Conservation (phyloP, 2,888 invertebrate genomes). For the Lissocephala sabroskyi region DNA sequence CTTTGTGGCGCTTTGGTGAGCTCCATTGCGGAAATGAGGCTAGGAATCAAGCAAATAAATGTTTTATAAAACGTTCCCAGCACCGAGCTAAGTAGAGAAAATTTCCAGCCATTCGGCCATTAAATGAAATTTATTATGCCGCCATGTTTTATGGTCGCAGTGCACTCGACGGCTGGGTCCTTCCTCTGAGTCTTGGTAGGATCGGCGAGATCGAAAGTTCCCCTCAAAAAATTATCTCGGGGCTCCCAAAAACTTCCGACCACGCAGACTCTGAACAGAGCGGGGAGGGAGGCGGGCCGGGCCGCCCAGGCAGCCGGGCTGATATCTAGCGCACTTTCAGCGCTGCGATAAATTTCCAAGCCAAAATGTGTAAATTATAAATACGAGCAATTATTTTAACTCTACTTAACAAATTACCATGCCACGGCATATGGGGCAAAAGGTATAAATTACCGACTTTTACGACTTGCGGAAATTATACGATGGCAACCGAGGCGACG, state of each 20-base stretch:
- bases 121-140: constrained; percentile 64
- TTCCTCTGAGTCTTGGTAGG: no score
- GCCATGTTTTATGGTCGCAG: constrained; percentile 52
- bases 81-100: constrained; percentile 32
- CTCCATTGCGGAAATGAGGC: constrained; percentile 52
- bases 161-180: constrained; percentile 14
- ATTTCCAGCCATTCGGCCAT: constrained; percentile 51
- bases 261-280: neutral
- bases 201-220: no score
- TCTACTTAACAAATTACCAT: constrained; percentile 74
- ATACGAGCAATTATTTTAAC: constrained; percentile 74
- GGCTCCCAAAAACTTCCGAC: no score
- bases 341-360: constrained; percentile 70
- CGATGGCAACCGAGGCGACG: constrained; percentile 41
- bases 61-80: constrained; percentile 62
- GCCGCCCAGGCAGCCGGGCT: no score
- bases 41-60: constrained; percentile 66
- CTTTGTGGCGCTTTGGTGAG: constrained; percentile 15
- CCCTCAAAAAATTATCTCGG: no score
- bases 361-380: constrained; percentile 73
- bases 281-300: neutral
- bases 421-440: constrained; percentile 71
- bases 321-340: constrained; percentile 59
- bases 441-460: constrained; percentile 66
- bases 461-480: constrained; percentile 65